These are phyloP conservation scores for Papilio dardanus DNA, from an alignment of 1,140 invertebrate genomes.

Conservation along the genomic window DNA sequence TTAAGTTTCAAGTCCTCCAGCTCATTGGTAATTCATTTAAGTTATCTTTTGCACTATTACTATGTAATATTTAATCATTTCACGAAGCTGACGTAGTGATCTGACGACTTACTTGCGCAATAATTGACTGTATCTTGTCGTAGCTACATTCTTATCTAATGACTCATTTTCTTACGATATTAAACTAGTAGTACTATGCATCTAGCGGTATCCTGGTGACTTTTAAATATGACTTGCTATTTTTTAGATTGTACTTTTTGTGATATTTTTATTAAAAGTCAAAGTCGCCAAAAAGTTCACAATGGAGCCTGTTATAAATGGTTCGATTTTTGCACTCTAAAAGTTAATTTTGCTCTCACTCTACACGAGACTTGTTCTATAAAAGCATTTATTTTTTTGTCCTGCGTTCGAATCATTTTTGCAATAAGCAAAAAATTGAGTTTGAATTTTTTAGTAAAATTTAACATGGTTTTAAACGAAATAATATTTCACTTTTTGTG, in stretches of 20 bases:
- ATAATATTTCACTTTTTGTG: not conserved
- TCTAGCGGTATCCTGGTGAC: not conserved
- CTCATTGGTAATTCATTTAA: not conserved
- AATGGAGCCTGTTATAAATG: not conserved
- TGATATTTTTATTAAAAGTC: not conserved
- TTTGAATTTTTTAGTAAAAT: not conserved
- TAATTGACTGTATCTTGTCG: not conserved
- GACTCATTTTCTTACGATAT: not conserved
- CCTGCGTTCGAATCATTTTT: not conserved
- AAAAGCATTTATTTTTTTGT: not conserved
- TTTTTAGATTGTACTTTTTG: not conserved
- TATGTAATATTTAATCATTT: not conserved
- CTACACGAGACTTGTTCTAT: not conserved
- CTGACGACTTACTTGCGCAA: constrained; percentile 1
- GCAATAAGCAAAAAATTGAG: not conserved
- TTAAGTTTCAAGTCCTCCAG: not conserved
- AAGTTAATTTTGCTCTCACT: not conserved
- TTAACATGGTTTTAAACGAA: not conserved
- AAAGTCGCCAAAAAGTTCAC: not conserved
- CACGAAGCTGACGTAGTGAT: not conserved
- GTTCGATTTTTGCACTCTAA: not conserved
- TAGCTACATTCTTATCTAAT: not conserved
- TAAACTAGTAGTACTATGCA: not conserved
- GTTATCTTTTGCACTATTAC: not conserved
- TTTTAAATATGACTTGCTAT: not conserved